Percentiles rank a stretch among this genome's conserved stretches.
phyloP scores from a whole-genome alignment of 92 coral and sea anemone genomes.

The Porites cylindrica region DNA sequence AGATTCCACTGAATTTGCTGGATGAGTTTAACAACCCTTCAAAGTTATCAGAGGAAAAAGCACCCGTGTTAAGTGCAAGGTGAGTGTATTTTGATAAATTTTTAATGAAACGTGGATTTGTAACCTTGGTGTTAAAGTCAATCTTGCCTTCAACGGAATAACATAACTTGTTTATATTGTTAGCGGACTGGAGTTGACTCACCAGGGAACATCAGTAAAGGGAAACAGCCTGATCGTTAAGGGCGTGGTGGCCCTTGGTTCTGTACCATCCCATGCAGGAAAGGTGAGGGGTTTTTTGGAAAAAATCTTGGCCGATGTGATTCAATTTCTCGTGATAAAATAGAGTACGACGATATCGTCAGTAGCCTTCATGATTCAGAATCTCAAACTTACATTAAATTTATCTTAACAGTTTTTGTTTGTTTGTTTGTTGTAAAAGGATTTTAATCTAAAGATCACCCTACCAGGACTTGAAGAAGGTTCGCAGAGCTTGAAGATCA shows the following conservation, averaged over 20 bases:
- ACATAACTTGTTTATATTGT: background rate
- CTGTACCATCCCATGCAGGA: conserved; percentile 91
- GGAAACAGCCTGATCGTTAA: conserved; percentile 88
- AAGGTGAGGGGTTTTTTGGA: conserved; percentile 62
- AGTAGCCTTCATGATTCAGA: background rate
- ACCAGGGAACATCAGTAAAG: conserved; percentile 69
- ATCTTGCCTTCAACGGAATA: background rate
- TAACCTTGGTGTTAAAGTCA: no score
- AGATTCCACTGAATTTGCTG: conserved; percentile 93
- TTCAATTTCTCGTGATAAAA: background rate
- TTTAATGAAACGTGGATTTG: no score
- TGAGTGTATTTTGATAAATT: conserved; percentile 2
- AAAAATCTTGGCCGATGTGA: background rate
- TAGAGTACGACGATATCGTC: background rate
- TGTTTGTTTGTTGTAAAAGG: conserved; percentile 42
- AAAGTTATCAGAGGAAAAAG: conserved; percentile 67
- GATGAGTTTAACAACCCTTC: conserved; percentile 96
- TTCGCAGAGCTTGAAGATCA: conserved; percentile 89
- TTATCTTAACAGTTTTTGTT: background rate
- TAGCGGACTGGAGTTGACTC: conserved; percentile 91
- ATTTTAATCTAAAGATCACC: conserved; percentile 89
- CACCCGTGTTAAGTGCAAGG: conserved; percentile 84
- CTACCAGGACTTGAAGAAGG: conserved; percentile 91
- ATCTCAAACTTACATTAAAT: background rate
- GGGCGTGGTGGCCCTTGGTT: conserved; percentile 88